A percentile compares a stretch with the other conserved stretches of the same genome.
Conservation (phyloP, 2,888 invertebrate species). For the Acanthoscelides obtectus region DNA sequence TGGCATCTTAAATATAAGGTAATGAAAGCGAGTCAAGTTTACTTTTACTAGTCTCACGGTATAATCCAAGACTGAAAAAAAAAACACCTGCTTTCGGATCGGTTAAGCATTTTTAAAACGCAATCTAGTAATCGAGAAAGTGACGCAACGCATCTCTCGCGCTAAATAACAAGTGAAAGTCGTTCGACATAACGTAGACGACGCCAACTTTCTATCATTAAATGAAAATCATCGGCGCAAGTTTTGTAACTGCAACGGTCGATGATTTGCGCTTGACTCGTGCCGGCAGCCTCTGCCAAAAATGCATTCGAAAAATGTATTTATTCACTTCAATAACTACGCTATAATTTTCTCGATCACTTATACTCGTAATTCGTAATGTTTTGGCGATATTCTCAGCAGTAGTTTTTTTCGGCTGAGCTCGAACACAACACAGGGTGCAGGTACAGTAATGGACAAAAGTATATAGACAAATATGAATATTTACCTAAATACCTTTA, state of each 20-base stretch:
- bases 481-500: too few species aligned
- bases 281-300: background rate
- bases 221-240: background rate
- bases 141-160: background rate
- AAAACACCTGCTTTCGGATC: background rate
- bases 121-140: background rate
- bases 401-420: too few species aligned
- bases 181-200: background rate
- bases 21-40: background rate
- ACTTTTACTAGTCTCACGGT: background rate
- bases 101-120: background rate
- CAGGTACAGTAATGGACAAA: too few species aligned
- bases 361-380: too few species aligned
- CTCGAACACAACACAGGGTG: too few species aligned
- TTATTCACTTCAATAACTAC: too few species aligned
- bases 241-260: background rate
- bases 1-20: background rate
- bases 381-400: too few species aligned
- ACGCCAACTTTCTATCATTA: background rate
- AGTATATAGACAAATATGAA: too few species aligned
- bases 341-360: too few species aligned
- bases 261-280: background rate
- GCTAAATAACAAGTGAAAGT: background rate
- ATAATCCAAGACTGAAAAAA: background rate
- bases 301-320: background rate